phyloP scores from a whole-genome alignment of 2,797 vertebrate species.

The Tauraco hartlaubi region DNA sequence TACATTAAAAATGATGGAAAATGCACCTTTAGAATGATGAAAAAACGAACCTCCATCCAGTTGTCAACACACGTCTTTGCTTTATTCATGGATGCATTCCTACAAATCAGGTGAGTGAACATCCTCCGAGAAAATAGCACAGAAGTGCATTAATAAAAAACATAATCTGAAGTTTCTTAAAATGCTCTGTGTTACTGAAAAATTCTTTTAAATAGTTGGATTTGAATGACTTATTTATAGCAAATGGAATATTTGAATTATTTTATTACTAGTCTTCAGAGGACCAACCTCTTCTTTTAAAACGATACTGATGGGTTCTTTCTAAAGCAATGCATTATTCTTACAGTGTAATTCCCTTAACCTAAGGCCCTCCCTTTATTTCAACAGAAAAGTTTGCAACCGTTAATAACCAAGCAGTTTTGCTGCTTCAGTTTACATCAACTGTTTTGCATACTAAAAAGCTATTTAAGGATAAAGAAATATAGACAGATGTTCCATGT shows the following conservation, averaged over 20 bases:
- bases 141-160: not conserved
- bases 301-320: not conserved
- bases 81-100: not conserved
- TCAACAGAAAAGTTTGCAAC: not conserved
- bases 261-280: not conserved
- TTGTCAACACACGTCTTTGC: not conserved
- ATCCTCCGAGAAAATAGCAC: not conserved
- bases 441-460: not conserved
- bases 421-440: not conserved
- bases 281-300: not conserved
- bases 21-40: not conserved
- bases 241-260: not conserved
- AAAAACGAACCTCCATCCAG: not conserved
- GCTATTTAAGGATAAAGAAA: not conserved
- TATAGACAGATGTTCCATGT: not conserved
- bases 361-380: not conserved
- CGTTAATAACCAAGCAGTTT: not conserved
- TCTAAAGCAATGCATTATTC: not conserved
- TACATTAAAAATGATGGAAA: not conserved
- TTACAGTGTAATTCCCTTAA: not conserved
- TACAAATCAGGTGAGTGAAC: not conserved
- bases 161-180: not conserved
- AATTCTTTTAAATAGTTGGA: not conserved
- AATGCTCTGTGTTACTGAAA: not conserved
- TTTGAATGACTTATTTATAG: not conserved